These are phyloP conservation scores for Eupeodes latifasciatus DNA, from an alignment of 2,888 invertebrate species.

Conservation along the genomic window DNA sequence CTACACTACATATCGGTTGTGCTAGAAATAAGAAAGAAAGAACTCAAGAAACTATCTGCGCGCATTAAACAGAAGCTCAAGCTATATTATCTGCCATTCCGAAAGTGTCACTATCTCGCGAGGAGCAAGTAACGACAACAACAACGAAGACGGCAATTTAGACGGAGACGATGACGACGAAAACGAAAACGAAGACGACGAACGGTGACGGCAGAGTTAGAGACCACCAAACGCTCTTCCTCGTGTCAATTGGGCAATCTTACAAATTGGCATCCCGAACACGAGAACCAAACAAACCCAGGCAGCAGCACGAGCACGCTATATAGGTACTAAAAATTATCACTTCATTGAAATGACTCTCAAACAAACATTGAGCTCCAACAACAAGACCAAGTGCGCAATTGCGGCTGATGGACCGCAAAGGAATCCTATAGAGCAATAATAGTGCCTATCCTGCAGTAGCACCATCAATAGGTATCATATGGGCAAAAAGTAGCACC, in stretches of 20 bases:
- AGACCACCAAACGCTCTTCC: constrained; percentile 68
- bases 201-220: constrained; percentile 66
- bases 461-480: not conserved
- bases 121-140: constrained; percentile 46
- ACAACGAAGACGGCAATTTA: not conserved
- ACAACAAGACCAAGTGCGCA: constrained; percentile 19
- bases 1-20: not conserved
- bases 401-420: constrained; percentile 4
- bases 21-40: not conserved
- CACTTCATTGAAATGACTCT: constrained; percentile 83
- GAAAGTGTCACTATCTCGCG: constrained; percentile 39
- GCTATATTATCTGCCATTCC: constrained; percentile 13
- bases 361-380: constrained; percentile 70
- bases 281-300: constrained; percentile 71
- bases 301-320: constrained; percentile 57
- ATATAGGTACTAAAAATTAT: constrained; percentile 80
- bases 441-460: too few species aligned
- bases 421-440: constrained; percentile 28
- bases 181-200: constrained; percentile 41
- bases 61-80: constrained; percentile 26
- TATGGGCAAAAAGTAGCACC: not conserved
- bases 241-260: constrained; percentile 81
- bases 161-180: not conserved
- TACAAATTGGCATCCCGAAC: constrained; percentile 79
- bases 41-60: constrained; percentile 17